These are phyloP conservation scores for Synergus gifuensis DNA, from an alignment of 2,888 invertebrate species.

Conservation along the genomic window DNA sequence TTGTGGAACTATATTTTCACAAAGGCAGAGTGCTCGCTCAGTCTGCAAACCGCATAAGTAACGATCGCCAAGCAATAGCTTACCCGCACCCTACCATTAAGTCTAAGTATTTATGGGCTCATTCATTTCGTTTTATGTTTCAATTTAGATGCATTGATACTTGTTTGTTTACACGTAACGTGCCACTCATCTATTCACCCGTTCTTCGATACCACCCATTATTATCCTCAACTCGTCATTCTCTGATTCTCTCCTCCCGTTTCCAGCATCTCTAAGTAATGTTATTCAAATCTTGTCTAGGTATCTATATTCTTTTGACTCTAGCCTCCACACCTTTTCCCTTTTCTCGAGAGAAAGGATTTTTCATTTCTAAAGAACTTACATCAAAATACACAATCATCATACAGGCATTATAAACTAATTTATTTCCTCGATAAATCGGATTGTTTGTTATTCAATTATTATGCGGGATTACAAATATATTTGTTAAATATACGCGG, in stretches of 20 bases:
- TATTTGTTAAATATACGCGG: too few relatives aligned
- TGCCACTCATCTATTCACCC: conserved; percentile 67
- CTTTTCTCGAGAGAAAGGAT: neutral
- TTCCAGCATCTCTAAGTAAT: conserved; percentile 12
- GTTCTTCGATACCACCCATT: conserved; percentile 64
- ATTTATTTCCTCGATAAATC: too few relatives aligned
- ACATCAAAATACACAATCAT: neutral
- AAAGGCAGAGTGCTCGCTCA: conserved; percentile 52
- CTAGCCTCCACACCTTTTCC: neutral
- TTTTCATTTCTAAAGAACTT: neutral
- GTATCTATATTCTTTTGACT: neutral
- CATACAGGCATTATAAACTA: neutral
- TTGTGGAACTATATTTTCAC: conserved; percentile 11
- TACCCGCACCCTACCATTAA: conserved; percentile 76
- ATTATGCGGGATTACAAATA: too few relatives aligned
- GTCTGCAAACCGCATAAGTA: conserved; percentile 67
- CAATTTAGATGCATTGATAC: conserved; percentile 77
- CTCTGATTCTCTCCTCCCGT: conserved; percentile 20
- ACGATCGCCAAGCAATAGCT: conserved; percentile 74
- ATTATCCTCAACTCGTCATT: conserved; percentile 68
- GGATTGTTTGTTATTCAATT: too few relatives aligned
- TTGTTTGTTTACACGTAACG: conserved; percentile 76
- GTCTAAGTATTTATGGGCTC: conserved; percentile 75
- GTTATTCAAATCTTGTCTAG: neutral
- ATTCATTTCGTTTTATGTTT: conserved; percentile 76